These are phyloP conservation scores for Blomia tropicalis DNA, from an alignment of 2,888 invertebrate species.

Conservation along the genomic window DNA sequence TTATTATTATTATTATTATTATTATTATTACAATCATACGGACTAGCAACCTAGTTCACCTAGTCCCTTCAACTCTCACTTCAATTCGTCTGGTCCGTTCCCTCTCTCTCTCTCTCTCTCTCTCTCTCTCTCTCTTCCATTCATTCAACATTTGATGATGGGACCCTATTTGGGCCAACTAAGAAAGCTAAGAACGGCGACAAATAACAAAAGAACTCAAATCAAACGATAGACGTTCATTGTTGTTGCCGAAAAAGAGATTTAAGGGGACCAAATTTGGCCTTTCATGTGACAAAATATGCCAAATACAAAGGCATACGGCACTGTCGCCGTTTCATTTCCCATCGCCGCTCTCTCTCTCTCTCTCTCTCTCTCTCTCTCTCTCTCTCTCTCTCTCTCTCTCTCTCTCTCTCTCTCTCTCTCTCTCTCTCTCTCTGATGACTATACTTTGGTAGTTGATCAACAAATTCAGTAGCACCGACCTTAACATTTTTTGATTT, in stretches of 20 bases:
- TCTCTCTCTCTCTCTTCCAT: neutral
- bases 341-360: too few species aligned
- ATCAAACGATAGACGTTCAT: neutral
- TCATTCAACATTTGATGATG: neutral
- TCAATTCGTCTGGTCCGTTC: neutral
- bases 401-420: too few species aligned
- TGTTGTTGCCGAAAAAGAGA: neutral
- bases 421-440: too few species aligned
- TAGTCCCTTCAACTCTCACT: neutral
- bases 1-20: neutral
- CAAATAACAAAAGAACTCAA: too few species aligned
- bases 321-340: neutral
- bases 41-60: too few species aligned
- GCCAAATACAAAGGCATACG: neutral
- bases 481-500: conserved; percentile 2
- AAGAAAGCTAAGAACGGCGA: neutral
- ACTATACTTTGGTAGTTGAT: too few species aligned
- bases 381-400: too few species aligned
- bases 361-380: too few species aligned
- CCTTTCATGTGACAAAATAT: conserved; percentile 9
- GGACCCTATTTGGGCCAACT: conserved; percentile 4
- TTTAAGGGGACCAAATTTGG: neutral
- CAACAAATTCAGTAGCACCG: conserved; percentile 4
- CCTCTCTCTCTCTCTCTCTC: neutral
- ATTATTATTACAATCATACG: too few species aligned